Evolutionary conservation across 1,140 invertebrate species (phyloP).

Genomic region (Portunus trituberculatus): DNA sequence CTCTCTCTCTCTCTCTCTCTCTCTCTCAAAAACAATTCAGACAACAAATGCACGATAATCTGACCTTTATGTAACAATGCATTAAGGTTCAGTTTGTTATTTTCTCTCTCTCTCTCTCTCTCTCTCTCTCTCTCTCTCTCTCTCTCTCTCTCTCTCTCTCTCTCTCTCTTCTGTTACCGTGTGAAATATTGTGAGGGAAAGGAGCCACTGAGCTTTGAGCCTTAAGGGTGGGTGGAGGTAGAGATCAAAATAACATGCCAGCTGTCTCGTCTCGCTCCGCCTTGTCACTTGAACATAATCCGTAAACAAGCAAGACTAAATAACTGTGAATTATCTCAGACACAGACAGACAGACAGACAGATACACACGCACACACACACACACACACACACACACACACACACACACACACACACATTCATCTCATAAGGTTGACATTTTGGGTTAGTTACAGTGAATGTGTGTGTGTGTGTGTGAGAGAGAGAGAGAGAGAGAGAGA

Average conservation of each 20-base stretch:
- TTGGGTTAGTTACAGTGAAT: too few relatives aligned
- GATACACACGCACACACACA: neutral
- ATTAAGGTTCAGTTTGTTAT: neutral
- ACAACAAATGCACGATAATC: too few relatives aligned
- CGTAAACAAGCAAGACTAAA: neutral
- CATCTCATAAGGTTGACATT: too few relatives aligned
- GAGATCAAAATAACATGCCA: neutral
- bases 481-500: neutral
- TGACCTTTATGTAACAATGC: too few relatives aligned
- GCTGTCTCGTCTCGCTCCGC: neutral
- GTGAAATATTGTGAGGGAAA: neutral
- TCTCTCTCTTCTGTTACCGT: neutral
- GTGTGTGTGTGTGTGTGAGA: neutral
- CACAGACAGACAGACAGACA: neutral
- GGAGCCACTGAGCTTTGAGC: neutral
- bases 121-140: neutral
- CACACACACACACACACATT: too few relatives aligned
- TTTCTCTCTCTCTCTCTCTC: neutral
- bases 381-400: too few relatives aligned
- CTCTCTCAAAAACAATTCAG: neutral
- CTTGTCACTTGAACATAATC: neutral
- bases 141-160: too few relatives aligned
- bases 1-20: slow-evolving; percentile 2
- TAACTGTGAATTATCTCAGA: neutral
- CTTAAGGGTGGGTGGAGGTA: neutral